Evolutionary conservation across 2,113 vertebrate species (phyloP).

Genomic region (Chinchilla lanigera): DNA sequence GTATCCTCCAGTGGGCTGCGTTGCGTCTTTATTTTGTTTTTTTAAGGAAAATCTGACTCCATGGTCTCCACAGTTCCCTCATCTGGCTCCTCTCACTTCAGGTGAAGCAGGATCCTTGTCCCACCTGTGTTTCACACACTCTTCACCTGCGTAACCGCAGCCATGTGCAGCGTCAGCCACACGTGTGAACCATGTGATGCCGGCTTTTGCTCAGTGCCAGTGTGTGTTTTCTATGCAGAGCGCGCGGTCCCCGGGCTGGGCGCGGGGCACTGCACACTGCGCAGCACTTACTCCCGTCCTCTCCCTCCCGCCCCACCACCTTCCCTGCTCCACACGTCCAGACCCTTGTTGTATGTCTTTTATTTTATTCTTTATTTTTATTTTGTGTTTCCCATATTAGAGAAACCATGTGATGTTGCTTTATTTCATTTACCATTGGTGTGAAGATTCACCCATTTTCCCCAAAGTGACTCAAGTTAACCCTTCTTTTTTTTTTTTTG

Average conservation of each 20-base stretch:
- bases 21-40: neutral
- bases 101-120: neutral
- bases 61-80: neutral
- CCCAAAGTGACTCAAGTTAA: neutral
- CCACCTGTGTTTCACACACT: neutral
- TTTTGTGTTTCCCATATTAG: neutral
- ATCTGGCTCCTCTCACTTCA: neutral
- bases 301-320: neutral
- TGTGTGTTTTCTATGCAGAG: neutral
- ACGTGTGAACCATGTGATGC: too few relatives aligned
- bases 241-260: rapidly evolving
- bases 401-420: neutral
- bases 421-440: neutral
- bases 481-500: neutral
- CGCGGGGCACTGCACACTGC: neutral
- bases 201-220: neutral
- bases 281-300: neutral
- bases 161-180: neutral
- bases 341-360: neutral
- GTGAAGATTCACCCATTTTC: neutral
- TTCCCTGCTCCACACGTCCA: neutral
- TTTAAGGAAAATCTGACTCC: neutral
- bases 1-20: neutral
- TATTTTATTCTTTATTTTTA: neutral
- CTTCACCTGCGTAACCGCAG: neutral